phyloP scores from a whole-genome alignment of 2,113 vertebrate genomes.

The Aphelocoma coerulescens region DNA sequence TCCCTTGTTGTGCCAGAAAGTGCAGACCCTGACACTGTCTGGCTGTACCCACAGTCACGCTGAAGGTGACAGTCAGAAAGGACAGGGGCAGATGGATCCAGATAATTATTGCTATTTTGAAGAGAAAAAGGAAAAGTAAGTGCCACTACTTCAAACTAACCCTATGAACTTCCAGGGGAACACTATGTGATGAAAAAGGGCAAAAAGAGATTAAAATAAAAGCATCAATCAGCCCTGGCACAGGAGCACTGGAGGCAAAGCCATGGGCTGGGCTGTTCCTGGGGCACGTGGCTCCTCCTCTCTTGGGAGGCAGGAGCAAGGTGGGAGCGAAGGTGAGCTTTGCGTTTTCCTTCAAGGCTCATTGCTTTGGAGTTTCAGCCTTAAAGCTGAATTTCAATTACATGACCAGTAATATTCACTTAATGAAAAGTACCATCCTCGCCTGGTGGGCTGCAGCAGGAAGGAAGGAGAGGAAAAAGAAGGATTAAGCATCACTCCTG shows the following conservation, averaged over 20 bases:
- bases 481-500: neutral
- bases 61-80: neutral
- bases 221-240: neutral
- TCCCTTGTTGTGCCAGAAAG: neutral
- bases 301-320: neutral
- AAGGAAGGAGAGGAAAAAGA: neutral
- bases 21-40: fast-evolving
- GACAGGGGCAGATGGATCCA: neutral
- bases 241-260: neutral
- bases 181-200: neutral
- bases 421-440: neutral
- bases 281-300: neutral
- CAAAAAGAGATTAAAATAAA: neutral
- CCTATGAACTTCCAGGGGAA: neutral
- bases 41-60: fast-evolving
- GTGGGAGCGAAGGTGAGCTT: neutral
- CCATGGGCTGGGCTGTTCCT: fast-evolving
- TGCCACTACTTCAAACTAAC: neutral
- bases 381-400: constrained; percentile 1
- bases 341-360: constrained; percentile 24
- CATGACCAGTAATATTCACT: neutral
- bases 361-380: neutral
- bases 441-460: neutral
- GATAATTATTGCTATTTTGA: neutral
- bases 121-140: neutral